These are phyloP conservation scores for Cremastinae sp. DNA, from an alignment of 2,888 invertebrate genomes.

Conservation along the genomic window DNA sequence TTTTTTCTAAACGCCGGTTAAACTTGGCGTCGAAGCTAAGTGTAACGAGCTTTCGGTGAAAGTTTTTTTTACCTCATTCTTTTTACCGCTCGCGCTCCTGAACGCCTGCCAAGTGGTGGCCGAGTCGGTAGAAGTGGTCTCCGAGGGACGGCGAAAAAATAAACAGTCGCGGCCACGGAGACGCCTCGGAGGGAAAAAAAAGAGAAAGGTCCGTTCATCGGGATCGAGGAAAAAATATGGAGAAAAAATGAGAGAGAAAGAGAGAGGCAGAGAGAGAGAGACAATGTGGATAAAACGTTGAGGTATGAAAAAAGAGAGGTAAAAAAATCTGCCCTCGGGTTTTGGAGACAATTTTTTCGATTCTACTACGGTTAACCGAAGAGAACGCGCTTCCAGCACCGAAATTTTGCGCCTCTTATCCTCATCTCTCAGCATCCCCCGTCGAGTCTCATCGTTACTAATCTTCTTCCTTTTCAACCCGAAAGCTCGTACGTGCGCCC, in stretches of 20 bases:
- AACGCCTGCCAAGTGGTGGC: conserved; percentile 74
- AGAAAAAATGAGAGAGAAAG: conserved; percentile 15
- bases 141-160: conserved; percentile 53
- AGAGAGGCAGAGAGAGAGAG: background rate
- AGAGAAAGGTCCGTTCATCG: conserved; percentile 38
- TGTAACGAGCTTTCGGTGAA: conserved; percentile 73
- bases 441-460: conserved; percentile 36
- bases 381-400: conserved; percentile 30
- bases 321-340: conserved; percentile 61
- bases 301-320: conserved; percentile 48
- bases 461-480: conserved; percentile 61
- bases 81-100: conserved; percentile 70
- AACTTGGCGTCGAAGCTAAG: conserved; percentile 72
- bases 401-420: conserved; percentile 46
- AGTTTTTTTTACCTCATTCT: conserved; percentile 69
- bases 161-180: conserved; percentile 40
- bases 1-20: conserved; percentile 70
- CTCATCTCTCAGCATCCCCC: background rate
- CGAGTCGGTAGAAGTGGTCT: conserved; percentile 59
- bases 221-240: background rate
- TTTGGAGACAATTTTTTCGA: conserved; percentile 65
- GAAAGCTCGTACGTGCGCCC: conserved; percentile 58
- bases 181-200: conserved; percentile 50
- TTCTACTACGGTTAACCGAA: conserved; percentile 31
- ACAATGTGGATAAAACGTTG: conserved; percentile 25